Evolutionary conservation across 2,888 invertebrate genomes (phyloP), one percentile per base, ranked within the genome.

Genomic region (Uloborus plumipes): DNA sequence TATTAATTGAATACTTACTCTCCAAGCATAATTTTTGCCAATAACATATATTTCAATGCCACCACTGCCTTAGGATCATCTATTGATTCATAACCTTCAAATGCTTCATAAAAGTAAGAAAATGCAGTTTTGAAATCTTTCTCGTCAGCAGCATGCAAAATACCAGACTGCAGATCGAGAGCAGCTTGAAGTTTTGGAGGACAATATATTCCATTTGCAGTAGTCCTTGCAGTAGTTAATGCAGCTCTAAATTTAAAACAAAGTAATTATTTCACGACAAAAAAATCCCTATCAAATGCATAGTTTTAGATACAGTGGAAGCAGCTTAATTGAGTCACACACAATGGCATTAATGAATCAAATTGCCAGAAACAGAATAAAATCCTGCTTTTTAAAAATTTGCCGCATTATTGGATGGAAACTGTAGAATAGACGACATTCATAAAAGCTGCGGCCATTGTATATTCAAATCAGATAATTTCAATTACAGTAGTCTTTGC

Each of bases 121-220:
- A 97, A 99, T 62, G 98, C 99, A 78, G 99, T 99, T 92, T 99
- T 99, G 89, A 99, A 99, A 89, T 99, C 99, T 87, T 96, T 94
- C 90, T 99, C 99, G 89, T 99, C 99, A 18, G 99, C 99, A 15
- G 99, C 99, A 90, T 99, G 99, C 76, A 99, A 91, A 86, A 99
- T 97, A 74, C 91, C 91, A 7, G 99, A 98, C 89, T 99, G 98
- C 86, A 98, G 91, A 90, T 99, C 99, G 55, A 99, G 91, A 15
- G 98, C 95, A 13, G 98, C 98, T 90, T 99, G 99, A 92, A 99
- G 94, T 91, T 97, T 97, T 0, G 99, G 99, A 85, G 99, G 98
- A 89, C 99, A 98, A 89, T 99, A 99, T 87, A 99, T 99, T 15
- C 98, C 96, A 90, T 99, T 99, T 13, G 99, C 99, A 66, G 99